Evolutionary conservation across 2,888 invertebrate species (phyloP), one percentile per base, ranked within the genome.

Genomic region (Drosophila meridionalis): DNA sequence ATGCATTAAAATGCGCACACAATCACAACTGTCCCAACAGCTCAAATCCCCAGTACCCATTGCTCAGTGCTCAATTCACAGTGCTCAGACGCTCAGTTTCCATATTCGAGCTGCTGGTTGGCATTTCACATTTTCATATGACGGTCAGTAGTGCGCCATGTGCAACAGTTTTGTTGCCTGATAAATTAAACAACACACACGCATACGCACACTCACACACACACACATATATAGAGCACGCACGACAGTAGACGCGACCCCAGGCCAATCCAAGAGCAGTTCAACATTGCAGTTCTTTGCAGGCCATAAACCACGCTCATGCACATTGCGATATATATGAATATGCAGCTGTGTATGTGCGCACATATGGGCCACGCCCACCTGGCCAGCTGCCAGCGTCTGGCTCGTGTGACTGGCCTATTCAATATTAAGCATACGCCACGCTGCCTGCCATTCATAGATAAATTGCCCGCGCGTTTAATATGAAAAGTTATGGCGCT

Each of bases 351-450:
- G 3, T n/a, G 9, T 32, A 32, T 20, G 4, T 14, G 9, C 11
- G 20, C 8, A 8, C 6, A 34, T 34, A 20, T 52, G 52, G 36
- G 4, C 42, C 58, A 62, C 74, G 74, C 74, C 75, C 45, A 75
- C 79, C 76, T 77, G 79, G 53, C 76, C 66, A 73, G 63, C 66
- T 79, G 69, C 52, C 63, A 55, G 48, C 36, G 69, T 53, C 48
- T 58, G 70, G 36, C 14, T 20, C 38, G 38, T 48, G 82, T 68
- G 69, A 66, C 76, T 69, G 86, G 71, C 68, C 85, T 71, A 80
- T 86, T 73, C 80, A 80, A 88, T 81, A 84, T 88, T 88, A 88
- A 87, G 84, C 76, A 88, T 80, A 78, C 78, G 83, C 82, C 87
- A 79, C 65, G 80, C 67, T 64, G 78, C 26, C 79, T 87, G 87